Percentiles rank a stretch among this genome's conserved stretches.
Evolutionary conservation across 2,888 invertebrate species (phyloP).

Genomic region (Branchinecta sandiegonensis): DNA sequence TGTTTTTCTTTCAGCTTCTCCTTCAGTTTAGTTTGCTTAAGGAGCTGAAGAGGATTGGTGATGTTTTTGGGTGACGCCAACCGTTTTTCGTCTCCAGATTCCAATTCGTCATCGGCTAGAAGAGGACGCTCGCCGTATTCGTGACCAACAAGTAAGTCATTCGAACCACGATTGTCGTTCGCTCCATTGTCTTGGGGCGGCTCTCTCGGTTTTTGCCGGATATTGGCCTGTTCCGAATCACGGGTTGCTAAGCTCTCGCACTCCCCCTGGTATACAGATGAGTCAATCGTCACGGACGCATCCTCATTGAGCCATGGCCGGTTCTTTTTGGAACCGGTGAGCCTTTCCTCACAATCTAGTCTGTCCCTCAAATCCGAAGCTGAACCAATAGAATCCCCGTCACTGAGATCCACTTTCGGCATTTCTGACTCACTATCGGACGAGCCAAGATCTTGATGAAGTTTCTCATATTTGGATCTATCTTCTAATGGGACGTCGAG

Average conservation of each 20-base stretch:
- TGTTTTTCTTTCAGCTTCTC: conserved; percentile 24
- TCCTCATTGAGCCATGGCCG: conserved; percentile 30
- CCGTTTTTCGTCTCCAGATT: conserved; percentile 39
- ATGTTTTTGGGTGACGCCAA: background rate
- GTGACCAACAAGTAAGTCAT: conserved; percentile 49
- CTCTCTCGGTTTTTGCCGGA: background rate
- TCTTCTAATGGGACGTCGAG: conserved; percentile 47
- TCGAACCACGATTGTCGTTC: conserved; percentile 28
- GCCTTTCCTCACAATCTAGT: conserved; percentile 2
- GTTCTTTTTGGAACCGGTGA: conserved; percentile 31
- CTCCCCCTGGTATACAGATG: conserved; percentile 55
- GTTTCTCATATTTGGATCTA: conserved; percentile 59
- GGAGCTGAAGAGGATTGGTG: background rate
- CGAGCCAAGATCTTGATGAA: conserved; percentile 44
- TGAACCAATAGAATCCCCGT: conserved; percentile 51
- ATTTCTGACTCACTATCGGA: conserved; percentile 29
- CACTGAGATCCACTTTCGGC: conserved; percentile 23
- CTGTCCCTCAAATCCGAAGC: conserved; percentile 47
- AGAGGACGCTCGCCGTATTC: conserved; percentile 60
- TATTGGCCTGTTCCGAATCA: conserved; percentile 25
- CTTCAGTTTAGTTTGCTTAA: conserved; percentile 1
- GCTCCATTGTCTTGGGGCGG: conserved; percentile 20
- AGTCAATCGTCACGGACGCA: conserved; percentile 49
- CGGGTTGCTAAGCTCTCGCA: conserved; percentile 46
- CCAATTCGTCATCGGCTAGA: conserved; percentile 60